phyloP scores from a whole-genome alignment of 2,888 invertebrate genomes.

The Tetranychus truncatus region DNA sequence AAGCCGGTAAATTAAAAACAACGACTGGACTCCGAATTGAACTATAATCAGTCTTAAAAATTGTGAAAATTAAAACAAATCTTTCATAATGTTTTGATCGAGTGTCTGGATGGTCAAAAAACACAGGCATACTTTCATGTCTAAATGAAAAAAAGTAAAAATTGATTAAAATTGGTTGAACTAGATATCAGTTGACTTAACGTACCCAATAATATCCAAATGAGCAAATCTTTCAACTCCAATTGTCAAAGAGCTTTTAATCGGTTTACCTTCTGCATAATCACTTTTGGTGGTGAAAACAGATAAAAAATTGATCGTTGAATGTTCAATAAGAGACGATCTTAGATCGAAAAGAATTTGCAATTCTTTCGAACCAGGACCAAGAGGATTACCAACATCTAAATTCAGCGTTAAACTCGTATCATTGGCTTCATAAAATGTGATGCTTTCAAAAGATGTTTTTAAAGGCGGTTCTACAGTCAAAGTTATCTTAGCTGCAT shows the following conservation, averaged over 20 bases:
- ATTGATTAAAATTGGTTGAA: background rate
- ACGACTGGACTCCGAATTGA: background rate
- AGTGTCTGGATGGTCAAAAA: background rate
- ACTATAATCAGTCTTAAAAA: background rate
- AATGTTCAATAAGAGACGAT: background rate
- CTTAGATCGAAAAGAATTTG: background rate
- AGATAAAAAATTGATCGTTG: background rate
- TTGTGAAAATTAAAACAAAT: background rate
- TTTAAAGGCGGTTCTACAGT: slow-evolving; percentile 4
- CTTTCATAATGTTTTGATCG: background rate
- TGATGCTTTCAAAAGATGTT: background rate
- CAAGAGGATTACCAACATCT: background rate
- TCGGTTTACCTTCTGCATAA: background rate
- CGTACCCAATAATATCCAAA: background rate
- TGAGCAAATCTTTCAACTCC: no score
- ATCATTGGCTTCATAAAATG: background rate
- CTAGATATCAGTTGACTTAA: background rate
- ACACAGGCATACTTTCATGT: background rate
- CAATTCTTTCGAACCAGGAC: background rate
- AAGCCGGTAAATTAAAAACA: background rate
- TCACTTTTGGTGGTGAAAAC: background rate
- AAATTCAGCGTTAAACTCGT: background rate
- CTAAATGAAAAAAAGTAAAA: background rate
- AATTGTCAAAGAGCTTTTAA: no score
- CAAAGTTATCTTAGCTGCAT: background rate